These are phyloP conservation scores for Lepidotrigona ventralis DNA, from an alignment of 1,140 invertebrate genomes.

Conservation along the genomic window DNA sequence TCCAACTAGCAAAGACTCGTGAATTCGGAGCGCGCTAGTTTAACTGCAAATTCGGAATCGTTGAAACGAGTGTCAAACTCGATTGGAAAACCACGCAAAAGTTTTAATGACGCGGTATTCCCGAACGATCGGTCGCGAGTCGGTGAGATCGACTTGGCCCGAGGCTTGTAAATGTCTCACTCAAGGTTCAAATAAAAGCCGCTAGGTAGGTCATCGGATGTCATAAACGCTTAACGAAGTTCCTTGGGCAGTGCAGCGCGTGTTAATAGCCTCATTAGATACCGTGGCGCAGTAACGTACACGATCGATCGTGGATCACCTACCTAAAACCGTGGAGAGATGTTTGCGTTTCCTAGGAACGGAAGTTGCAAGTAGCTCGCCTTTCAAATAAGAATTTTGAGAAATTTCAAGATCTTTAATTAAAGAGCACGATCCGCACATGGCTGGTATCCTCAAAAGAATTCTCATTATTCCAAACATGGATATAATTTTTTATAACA, in stretches of 20 bases:
- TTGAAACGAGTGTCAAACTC: not conserved
- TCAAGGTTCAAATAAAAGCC: constrained; percentile 65
- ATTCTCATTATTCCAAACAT: no score
- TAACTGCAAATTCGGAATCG: not conserved
- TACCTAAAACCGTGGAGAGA: not conserved
- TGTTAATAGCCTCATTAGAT: constrained; percentile 70
- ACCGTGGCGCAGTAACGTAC: constrained; percentile 50
- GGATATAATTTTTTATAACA: no score
- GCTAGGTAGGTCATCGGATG: constrained; percentile 70
- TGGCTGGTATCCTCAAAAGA: no score
- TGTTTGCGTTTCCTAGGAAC: not conserved
- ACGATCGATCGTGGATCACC: constrained; percentile 29
- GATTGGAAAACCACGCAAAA: constrained; percentile 17
- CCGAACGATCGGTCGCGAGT: constrained; percentile 27
- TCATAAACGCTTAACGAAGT: constrained; percentile 66
- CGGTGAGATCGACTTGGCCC: constrained; percentile 36
- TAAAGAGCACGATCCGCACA: no score
- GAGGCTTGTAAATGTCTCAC: constrained; percentile 63
- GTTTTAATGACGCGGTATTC: constrained; percentile 34
- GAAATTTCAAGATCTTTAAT: no score
- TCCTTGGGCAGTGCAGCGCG: constrained; percentile 59
- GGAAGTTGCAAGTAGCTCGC: not conserved
- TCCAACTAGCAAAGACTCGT: constrained; percentile 1
- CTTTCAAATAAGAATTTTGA: not conserved
- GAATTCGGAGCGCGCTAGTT: not conserved